Evolutionary conservation across 2,888 invertebrate genomes (phyloP).

Genomic region (Caenorhabditis zanzibari): DNA sequence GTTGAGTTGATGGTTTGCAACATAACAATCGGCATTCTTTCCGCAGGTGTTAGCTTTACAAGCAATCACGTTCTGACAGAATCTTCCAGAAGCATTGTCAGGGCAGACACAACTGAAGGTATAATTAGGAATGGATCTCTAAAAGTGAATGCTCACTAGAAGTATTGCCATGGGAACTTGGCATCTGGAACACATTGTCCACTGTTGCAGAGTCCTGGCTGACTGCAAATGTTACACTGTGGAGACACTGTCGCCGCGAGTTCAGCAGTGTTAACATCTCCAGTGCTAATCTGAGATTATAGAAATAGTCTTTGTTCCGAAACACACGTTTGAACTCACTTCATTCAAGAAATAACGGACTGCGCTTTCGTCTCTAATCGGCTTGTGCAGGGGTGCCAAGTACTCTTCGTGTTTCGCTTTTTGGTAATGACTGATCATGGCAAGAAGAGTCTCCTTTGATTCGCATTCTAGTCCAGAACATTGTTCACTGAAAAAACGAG

Average conservation of each 20-base stretch:
- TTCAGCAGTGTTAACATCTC: neutral
- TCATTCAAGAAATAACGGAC: slow-evolving; percentile 43
- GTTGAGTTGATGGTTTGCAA: slow-evolving; percentile 74
- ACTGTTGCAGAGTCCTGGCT: slow-evolving; percentile 71
- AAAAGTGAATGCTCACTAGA: slow-evolving; percentile 56
- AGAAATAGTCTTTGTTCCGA: neutral
- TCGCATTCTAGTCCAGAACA: slow-evolving; percentile 62
- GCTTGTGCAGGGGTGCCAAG: slow-evolving; percentile 53
- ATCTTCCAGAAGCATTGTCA: slow-evolving; percentile 88
- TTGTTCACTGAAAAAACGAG: slow-evolving; percentile 39
- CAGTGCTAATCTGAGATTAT: slow-evolving; percentile 29
- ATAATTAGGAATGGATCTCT: no score
- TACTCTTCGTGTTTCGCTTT: slow-evolving; percentile 55
- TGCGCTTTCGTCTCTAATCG: slow-evolving; percentile 41
- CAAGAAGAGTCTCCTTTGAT: slow-evolving; percentile 60
- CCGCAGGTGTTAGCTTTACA: slow-evolving; percentile 73
- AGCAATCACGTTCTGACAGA: slow-evolving; percentile 86
- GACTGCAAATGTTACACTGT: slow-evolving; percentile 65
- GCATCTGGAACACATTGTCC: slow-evolving; percentile 71
- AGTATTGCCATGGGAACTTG: slow-evolving; percentile 65
- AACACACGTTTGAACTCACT: neutral
- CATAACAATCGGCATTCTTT: slow-evolving; percentile 74
- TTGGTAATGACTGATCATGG: slow-evolving; percentile 63
- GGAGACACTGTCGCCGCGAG: slow-evolving; percentile 35
- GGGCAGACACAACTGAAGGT: slow-evolving; percentile 83